Percentiles rank a stretch among this genome's conserved stretches.
Conservation (phyloP, 2,113 vertebrate species). For the Rhabdornis inornatus region DNA sequence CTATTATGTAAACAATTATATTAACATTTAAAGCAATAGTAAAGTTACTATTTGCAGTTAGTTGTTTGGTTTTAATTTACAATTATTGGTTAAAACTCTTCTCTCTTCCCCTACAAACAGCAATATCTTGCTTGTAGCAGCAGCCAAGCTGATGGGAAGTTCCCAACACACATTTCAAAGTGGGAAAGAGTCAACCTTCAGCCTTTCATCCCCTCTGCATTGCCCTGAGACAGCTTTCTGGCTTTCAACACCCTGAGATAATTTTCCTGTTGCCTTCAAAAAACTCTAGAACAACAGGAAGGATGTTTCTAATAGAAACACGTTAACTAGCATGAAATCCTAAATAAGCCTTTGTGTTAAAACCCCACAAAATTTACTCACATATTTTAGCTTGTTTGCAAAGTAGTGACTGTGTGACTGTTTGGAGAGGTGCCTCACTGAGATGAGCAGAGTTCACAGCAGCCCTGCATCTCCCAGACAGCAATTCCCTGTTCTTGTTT, state of each 20-base stretch:
- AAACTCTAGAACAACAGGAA: not conserved
- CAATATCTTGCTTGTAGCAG: not conserved
- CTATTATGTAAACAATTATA: not conserved
- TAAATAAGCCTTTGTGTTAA: not conserved
- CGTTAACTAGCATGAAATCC: not conserved
- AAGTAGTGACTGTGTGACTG: not conserved
- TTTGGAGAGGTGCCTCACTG: not conserved
- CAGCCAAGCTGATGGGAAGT: not conserved
- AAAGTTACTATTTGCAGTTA: not conserved
- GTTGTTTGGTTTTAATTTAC: not conserved
- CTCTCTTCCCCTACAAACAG: not conserved
- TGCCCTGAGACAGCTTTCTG: not conserved
- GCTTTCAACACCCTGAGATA: not conserved
- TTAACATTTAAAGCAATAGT: not conserved
- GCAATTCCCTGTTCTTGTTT: not conserved
- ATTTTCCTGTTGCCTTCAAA: not conserved
- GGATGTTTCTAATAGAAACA: not conserved
- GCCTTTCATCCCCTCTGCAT: not conserved
- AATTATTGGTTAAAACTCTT: not conserved
- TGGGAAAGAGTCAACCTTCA: not conserved
- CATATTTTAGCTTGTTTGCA: not conserved
- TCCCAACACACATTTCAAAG: not conserved
- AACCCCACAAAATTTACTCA: not conserved
- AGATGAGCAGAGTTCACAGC: not conserved
- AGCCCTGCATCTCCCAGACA: not conserved